Conservation (phyloP, 2,888 invertebrate species). For the Nomada fabriciana region DNA sequence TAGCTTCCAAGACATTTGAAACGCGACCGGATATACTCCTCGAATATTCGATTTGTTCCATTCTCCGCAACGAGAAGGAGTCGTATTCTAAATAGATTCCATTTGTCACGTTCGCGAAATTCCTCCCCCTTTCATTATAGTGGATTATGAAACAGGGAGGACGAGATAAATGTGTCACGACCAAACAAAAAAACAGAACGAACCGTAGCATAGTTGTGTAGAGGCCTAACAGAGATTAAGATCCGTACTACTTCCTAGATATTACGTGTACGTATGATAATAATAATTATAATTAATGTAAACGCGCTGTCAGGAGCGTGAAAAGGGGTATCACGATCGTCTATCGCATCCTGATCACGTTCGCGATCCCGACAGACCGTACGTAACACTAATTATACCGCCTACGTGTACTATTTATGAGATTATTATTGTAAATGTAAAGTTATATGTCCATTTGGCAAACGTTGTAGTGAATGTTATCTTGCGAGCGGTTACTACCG, state of each 20-base stretch:
- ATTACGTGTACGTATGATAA: constrained; percentile 70
- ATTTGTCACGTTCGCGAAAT: neutral
- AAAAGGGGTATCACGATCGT: neutral
- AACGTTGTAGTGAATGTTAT: constrained; percentile 57
- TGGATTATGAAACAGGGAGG: constrained; percentile 20
- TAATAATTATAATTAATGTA: constrained; percentile 61
- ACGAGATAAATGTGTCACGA: constrained; percentile 60
- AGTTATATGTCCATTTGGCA: constrained; percentile 62
- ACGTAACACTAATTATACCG: constrained; percentile 56
- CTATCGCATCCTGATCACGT: neutral
- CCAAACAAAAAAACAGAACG: constrained; percentile 59
- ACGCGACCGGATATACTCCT: neutral
- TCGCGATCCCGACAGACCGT: constrained; percentile 43
- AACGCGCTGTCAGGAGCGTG: constrained; percentile 52
- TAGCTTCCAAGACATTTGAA: neutral
- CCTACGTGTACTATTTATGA: constrained; percentile 74
- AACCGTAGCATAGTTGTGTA: constrained; percentile 67
- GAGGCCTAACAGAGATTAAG: constrained; percentile 64
- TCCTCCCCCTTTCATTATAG: neutral
- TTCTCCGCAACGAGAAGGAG: neutral
- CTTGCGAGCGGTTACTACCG: constrained; percentile 40
- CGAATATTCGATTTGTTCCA: constrained; percentile 5
- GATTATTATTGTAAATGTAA: constrained; percentile 73
- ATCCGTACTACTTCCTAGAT: constrained; percentile 71
- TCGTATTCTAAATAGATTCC: neutral